Base-by-base conservation (phyloP, 2,113 vertebrate species). In the Nerophis lumbriciformis region DNA sequence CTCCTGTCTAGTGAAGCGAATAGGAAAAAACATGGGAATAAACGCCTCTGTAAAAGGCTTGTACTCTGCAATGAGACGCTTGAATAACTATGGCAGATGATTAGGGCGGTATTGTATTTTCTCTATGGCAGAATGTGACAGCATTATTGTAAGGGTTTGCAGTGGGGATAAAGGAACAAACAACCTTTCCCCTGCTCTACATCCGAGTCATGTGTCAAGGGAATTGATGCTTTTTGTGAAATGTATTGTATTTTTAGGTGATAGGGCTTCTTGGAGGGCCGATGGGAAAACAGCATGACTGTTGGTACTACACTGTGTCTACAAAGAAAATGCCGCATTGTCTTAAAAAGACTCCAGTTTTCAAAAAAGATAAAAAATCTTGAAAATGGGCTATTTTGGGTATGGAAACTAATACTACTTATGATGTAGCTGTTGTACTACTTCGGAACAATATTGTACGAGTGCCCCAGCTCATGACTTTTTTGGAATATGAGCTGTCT, bases 221-320 rank as follows among this genome's bases (percentile, higher is more conserved):
- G 64, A 66, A 68, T 63, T 61, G 44, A 75, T 64, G 63, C 51
- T 73, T 69, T 60, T 60, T 62, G 60, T 58, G 47, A 63, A 47
- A 42, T 48, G 54, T 44, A 52, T 45, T 64, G 59, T 72, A 60
- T 80, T 81, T 72, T 76, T 72, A 62, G 61, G 66, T 61, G 38
- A 58, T 72, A 48, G 71, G 36, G 53, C 15, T 65, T 61, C 35
- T 36, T 39, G 19, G 38, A 62, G 61, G 53, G 65, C 72, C 42
- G 10, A 63, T 59, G 53, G 65, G 68, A 78, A 50, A 55, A 56
- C 55, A 58, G 68, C 21, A 66, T 71, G 55, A 61, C 51, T 67
- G 82, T 72, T 70, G 48, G 69, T 52, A 61, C 47, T 48, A 52
- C 63, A 56, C 53, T 39, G 64, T 28, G 7, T 69, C 19, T 36